Base-by-base conservation (phyloP, 1,140 invertebrate species). In the Heliconius himera region DNA sequence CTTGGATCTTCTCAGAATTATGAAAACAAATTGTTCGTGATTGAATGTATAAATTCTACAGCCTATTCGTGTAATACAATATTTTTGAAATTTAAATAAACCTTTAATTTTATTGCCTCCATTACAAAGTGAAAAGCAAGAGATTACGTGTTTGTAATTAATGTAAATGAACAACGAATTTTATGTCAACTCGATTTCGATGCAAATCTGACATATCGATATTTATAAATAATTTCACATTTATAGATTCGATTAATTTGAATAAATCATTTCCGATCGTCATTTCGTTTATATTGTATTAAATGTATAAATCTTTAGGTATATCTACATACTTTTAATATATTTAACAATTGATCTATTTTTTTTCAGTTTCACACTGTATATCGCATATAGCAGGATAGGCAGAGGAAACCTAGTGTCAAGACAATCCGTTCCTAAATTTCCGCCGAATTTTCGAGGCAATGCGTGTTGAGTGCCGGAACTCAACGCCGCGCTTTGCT, bases 111-210 rank as follows among this genome's bases (percentile, higher is more conserved):
- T 16, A 66, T 29, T 66, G 60, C 22, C 11, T 22, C 22, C 56
- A 66, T 66, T 66, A 16, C 13, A 66, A n/a, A 66, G 60, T n/a
- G 60, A 66, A 66, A 66, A 66, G 22, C 60, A n/a, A 9, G 60
- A 66, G 22, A 66, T 66, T 66, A 66, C 26, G 60, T 66, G n/a
- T 26, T 26, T 66, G 60, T 66, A 66, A 66, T 66, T 26, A 66
- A 66, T 66, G 60, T 66, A 66, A 66, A 66, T 29, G 60, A 66
- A 66, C 60, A 66, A 66, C 60, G n/a, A n/a, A 56, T 66, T 66
- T 66, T 26, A 66, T 66, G 56, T 66, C 56, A 66, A 66, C 56
- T 66, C 56, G 56, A 66, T 66, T 66, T 26, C 60, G 11, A 66
- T 66, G n/a, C 22, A 8, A 66, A 46, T 46, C 60, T 29, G 60